Percentiles rank a stretch among this genome's conserved stretches.
Evolutionary conservation across 2,888 invertebrate species (phyloP).

Genomic region (Brachycybe producta): DNA sequence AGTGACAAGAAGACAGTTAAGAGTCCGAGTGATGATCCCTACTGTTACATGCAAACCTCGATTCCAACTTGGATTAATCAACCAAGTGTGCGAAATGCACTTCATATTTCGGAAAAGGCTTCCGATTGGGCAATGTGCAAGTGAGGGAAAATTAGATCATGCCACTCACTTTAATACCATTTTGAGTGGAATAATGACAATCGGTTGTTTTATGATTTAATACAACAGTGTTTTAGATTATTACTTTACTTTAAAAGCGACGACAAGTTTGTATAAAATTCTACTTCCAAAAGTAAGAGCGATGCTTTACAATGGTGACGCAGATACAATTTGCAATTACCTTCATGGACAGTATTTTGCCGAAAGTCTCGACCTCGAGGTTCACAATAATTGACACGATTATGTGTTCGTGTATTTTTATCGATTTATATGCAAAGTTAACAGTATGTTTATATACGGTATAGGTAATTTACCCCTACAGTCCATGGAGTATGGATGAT

Average conservation of each 20-base stretch:
- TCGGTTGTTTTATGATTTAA: not conserved
- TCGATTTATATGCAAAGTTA: not conserved
- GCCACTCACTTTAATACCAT: not conserved
- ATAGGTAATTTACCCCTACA: slow-evolving; percentile 1
- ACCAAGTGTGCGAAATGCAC: slow-evolving; percentile 22
- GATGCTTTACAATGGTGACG: slow-evolving; percentile 12
- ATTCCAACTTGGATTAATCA: slow-evolving; percentile 22
- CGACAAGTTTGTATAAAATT: slow-evolving; percentile 3
- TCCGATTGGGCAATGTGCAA: slow-evolving; percentile 24
- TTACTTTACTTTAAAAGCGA: slow-evolving; percentile 1
- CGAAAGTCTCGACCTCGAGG: not conserved
- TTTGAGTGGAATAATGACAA: not conserved
- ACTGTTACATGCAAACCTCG: slow-evolving; percentile 21
- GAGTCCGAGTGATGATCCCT: slow-evolving; percentile 17
- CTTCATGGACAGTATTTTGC: slow-evolving; percentile 12
- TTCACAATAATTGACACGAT: not conserved
- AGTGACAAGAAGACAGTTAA: slow-evolving; percentile 2
- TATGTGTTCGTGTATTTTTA: not conserved
- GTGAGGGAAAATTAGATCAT: slow-evolving; percentile 12
- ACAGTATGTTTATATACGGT: not conserved
- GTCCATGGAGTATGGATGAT: slow-evolving; percentile 9
- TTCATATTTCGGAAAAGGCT: slow-evolving; percentile 24
- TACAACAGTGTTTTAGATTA: not conserved
- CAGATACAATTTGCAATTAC: slow-evolving; percentile 9
- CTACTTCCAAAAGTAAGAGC: slow-evolving; percentile 3